Evolutionary conservation across 2,113 vertebrate species (phyloP).

Genomic region (Pygoscelis adeliae): DNA sequence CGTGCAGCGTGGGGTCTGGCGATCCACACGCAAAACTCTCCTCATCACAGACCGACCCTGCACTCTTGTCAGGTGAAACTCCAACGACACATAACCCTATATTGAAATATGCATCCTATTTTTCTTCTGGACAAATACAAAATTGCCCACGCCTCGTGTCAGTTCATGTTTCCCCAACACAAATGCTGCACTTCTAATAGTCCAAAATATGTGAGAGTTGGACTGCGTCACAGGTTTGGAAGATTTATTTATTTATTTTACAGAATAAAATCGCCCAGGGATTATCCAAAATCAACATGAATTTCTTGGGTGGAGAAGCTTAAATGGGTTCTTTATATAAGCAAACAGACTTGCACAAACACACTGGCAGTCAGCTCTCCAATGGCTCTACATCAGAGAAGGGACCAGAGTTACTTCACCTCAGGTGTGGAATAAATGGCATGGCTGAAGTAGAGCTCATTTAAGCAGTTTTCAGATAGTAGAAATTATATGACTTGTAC

Average conservation of each 20-base stretch:
- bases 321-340: conserved; percentile 48
- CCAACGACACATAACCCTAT: accelerated
- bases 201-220: conserved; percentile 6
- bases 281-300: conserved; percentile 61
- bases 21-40: not conserved
- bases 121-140: not conserved
- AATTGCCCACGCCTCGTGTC: not conserved
- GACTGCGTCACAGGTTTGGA: not conserved
- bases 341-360: conserved; percentile 57
- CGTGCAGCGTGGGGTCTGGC: not conserved
- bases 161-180: not conserved
- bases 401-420: conserved; percentile 15
- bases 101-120: not conserved
- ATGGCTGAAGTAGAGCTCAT: not conserved
- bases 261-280: not conserved
- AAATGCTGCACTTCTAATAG: not conserved
- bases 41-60: not conserved
- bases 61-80: not conserved
- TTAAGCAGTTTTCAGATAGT: conserved; percentile 27
- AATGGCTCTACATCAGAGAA: conserved; percentile 47
- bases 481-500: not conserved
- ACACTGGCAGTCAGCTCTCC: conserved; percentile 10
- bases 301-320: conserved; percentile 67
- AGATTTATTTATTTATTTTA: conserved; percentile 60
- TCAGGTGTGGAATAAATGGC: conserved; percentile 44